Evolutionary conservation across 1,140 invertebrate species (phyloP), one percentile per base, ranked within the genome.

Genomic region (Halyomorpha halys): DNA sequence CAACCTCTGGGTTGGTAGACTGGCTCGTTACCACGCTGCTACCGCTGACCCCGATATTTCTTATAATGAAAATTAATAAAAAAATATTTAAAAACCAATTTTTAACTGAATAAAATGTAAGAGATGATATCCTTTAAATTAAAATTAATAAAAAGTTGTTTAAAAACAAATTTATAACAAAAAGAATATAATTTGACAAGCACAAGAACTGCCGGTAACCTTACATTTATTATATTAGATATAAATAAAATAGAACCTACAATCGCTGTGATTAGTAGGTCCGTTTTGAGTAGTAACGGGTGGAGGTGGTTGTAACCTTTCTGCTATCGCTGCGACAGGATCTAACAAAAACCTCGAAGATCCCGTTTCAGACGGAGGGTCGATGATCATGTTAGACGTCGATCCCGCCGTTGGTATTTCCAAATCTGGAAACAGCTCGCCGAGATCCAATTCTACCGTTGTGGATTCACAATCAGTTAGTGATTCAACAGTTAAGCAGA

Each of bases 351-450:
- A 49, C 47, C 47, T 49, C n/a, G 47, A 49, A 49, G 47, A 49
- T 8, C 47, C 47, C 2, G 47, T 19, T 6, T 49, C 47, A 18
- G 59, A 3, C 16, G 30, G 34, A 18, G 59, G 59, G 53, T 21
- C 19, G 27, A 39, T 9, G 13, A 56, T 25, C 53, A 21, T 44
- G 59, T 25, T 19, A 30, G 25, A 2, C 13, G 18, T 8, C 3
- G 54, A 59, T n/a, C 23, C 16, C 5, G 19, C 25, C 1, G 4
- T 23, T 1, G 59, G 59, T 39, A 44, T 25, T 3, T 64, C 62
- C 21, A 66, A 45, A n/a, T 66, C 63, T 8, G 67, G 67, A 47
- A 69, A 69, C 30, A 69, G 61, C 18, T 66, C 67, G n/a, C 39
- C 49, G 25, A 69, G 59, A 34, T 69, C 63, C 18, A 68, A 44